These are phyloP conservation scores for Eremophila alpestris DNA, from an alignment of 2,797 vertebrate species.

Conservation along the genomic window DNA sequence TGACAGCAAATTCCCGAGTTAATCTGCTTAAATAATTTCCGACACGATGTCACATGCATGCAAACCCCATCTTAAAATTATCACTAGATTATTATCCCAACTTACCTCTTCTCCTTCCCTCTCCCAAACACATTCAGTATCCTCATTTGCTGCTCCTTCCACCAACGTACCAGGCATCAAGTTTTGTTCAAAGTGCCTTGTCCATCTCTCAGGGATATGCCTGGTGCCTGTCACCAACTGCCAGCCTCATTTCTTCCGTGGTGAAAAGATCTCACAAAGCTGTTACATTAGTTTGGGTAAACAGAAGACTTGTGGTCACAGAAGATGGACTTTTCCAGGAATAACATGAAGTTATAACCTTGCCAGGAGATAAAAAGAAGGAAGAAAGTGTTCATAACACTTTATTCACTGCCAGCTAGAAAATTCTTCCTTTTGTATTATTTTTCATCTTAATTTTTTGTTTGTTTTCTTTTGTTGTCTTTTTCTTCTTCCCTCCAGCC, in stretches of 20 bases:
- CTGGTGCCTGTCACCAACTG: background rate
- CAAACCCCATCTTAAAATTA: background rate
- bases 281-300: background rate
- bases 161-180: background rate
- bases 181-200: background rate
- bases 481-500: background rate
- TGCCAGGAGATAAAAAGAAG: background rate
- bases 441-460: background rate
- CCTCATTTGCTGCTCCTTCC: background rate
- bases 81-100: background rate
- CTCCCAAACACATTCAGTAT: background rate
- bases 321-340: background rate
- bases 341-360: background rate
- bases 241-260: background rate
- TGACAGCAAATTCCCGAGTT: background rate
- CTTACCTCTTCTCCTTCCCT: background rate
- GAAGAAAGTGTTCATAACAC: background rate
- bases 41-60: fast-evolving
- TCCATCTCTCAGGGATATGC: background rate
- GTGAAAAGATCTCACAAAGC: background rate
- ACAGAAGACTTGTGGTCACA: background rate
- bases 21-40: background rate
- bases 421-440: background rate
- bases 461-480: background rate
- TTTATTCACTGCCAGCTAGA: background rate